Evolutionary conservation across 1,140 invertebrate genomes (phyloP), one percentile per base, ranked within the genome.

Genomic region (Laupala kohalensis): DNA sequence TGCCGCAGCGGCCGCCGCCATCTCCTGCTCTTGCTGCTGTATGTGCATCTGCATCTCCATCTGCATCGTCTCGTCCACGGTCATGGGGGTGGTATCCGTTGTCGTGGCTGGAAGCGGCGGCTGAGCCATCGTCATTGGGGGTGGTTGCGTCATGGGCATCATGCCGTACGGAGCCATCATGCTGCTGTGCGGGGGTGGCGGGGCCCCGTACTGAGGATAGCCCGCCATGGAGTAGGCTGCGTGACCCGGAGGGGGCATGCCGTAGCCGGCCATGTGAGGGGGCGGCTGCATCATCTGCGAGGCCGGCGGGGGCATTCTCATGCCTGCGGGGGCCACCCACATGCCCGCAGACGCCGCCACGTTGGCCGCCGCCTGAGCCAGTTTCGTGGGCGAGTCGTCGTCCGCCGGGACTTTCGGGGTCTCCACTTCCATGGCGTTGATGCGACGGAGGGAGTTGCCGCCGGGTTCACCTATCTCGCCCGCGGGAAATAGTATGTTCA

Each of bases 401-500:
- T 78, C 77, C 2, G 72, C 69, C 6, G 77, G 9, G 37, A 19
- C 19, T 19, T 53, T 53, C 4, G 37, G 19, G 19, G 37, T 13
- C 19, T 53, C 37, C 37, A 9, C 19, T 53, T 53, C 37, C 19
- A 53, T 19, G 19, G 9, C 37, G 19, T 9, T 9, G 19, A 19
- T 9, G 9, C 19, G 9, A 2, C 9, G 9, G 9, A 53, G 9
- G n/a, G n/a, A n/a, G n/a, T n/a, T n/a, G n/a, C n/a, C n/a, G 9
- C 74, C 3, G 80, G 77, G 28, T 53, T 53, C 37, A 53, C 37
- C 37, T 19, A 13, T 19, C 9, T 9, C 19, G 1, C 78, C 77
- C n/a, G 80, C 79, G 0, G 88, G 88, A 73, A 90, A 90, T 71
- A 90, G 89, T 6, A 90, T 89, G 75, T 90, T 86, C 4, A 90